Evolutionary conservation across 2,113 vertebrate genomes (phyloP).

Genomic region (Malurus melanocephalus): DNA sequence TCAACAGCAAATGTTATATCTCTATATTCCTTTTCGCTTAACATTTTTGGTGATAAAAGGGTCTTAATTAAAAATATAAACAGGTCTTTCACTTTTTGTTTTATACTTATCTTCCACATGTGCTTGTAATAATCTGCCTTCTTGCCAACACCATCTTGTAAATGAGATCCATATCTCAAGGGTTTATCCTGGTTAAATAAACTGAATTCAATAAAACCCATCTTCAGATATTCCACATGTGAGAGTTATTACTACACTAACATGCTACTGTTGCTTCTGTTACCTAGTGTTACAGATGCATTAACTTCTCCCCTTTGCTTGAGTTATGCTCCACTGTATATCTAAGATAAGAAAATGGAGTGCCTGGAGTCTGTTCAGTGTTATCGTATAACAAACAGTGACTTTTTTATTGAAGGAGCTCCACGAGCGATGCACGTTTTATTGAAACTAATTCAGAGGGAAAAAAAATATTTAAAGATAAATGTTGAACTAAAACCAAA

Average conservation of each 20-base stretch:
- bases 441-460: constrained; percentile 72
- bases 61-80: constrained; percentile 59
- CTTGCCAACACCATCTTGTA: constrained; percentile 77
- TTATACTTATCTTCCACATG: constrained; percentile 72
- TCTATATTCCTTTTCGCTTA: constrained; percentile 19
- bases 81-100: constrained; percentile 59
- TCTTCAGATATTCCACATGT: constrained; percentile 73
- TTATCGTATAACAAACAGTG: constrained; percentile 74
- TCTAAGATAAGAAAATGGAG: constrained; percentile 79
- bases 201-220: constrained; percentile 81
- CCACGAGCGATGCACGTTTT: constrained; percentile 62
- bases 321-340: constrained; percentile 77
- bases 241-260: constrained; percentile 77
- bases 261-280: constrained; percentile 79
- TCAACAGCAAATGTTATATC: neutral
- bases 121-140: constrained; percentile 76
- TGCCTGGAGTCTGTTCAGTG: constrained; percentile 78
- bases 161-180: constrained; percentile 80
- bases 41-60: constrained; percentile 31
- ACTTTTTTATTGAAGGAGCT: constrained; percentile 80
- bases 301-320: constrained; percentile 71
- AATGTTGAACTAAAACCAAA: constrained; percentile 61
- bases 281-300: constrained; percentile 71
- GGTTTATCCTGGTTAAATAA: constrained; percentile 79
- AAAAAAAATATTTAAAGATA: constrained; percentile 52